A percentile compares a stretch with the other conserved stretches of the same genome.
phyloP scores from a whole-genome alignment of 2,113 vertebrate genomes.

The Oncorhynchus masou region DNA sequence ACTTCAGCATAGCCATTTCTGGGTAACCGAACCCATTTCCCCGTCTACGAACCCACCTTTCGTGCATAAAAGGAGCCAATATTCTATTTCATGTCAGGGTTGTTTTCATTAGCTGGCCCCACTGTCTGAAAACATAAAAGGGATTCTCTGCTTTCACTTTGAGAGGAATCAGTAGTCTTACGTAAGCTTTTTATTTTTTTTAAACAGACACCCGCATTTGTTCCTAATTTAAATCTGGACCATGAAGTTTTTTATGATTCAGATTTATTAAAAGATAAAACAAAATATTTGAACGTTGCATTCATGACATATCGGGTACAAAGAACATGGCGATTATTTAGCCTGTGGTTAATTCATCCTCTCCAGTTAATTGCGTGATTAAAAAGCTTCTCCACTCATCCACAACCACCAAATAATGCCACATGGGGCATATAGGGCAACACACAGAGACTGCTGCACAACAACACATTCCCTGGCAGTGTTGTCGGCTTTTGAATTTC shows the following conservation, averaged over 20 bases:
- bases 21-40: background rate
- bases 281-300: conserved; percentile 22
- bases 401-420: conserved; percentile 23
- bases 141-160: conserved; percentile 4
- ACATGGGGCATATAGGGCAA: conserved; percentile 2
- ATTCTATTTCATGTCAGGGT: conserved; percentile 1
- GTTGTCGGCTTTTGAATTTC: background rate
- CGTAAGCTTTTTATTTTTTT: background rate
- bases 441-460: background rate
- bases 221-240: conserved; percentile 43
- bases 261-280: conserved; percentile 38
- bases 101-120: background rate
- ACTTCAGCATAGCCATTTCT: background rate
- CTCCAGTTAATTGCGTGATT: conserved; percentile 42
- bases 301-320: conserved; percentile 21
- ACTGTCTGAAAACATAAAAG: conserved; percentile 8
- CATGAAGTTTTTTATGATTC: conserved; percentile 18
- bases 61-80: background rate
- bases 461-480: background rate
- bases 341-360: conserved; percentile 18
- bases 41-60: background rate
- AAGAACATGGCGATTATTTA: conserved; percentile 20
- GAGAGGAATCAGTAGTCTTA: background rate
- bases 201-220: conserved; percentile 10
- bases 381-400: conserved; percentile 24